These are phyloP conservation scores for Diorhabda sublineata DNA, from an alignment of 1,140 invertebrate genomes.

Conservation along the genomic window DNA sequence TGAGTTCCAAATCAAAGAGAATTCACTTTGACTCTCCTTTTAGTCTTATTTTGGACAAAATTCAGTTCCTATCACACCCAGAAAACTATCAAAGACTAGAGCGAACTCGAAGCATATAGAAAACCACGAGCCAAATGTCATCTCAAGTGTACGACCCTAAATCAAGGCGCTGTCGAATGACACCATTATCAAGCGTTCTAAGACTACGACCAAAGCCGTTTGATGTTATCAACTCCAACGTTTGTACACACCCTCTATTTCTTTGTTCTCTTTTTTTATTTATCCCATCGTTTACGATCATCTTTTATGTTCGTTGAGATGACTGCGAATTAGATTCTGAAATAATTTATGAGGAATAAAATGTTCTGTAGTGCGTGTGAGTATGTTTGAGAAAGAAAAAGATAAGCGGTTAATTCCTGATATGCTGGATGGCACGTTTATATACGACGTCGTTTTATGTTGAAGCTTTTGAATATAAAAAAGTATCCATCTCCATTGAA, in stretches of 20 bases:
- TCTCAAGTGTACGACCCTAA: slow-evolving; percentile 21
- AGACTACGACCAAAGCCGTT: slow-evolving; percentile 27
- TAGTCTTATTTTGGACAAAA: not conserved
- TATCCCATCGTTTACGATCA: slow-evolving; percentile 27
- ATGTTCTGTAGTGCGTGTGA: slow-evolving; percentile 11
- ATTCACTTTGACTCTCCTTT: not conserved
- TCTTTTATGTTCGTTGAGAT: slow-evolving; percentile 27
- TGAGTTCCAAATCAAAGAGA: not conserved
- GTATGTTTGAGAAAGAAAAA: not conserved
- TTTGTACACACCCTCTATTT: slow-evolving; percentile 32
- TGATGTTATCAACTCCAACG: slow-evolving; percentile 34
- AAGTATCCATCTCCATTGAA: too few relatives aligned
- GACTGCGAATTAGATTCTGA: slow-evolving; percentile 29
- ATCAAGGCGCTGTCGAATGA: slow-evolving; percentile 35
- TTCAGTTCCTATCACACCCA: slow-evolving; percentile 1
- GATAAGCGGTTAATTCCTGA: slow-evolving; percentile 7
- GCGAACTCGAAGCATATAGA: not conserved
- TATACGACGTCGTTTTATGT: not conserved
- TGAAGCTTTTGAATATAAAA: too few relatives aligned
- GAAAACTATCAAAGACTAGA: not conserved
- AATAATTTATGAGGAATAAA: slow-evolving; percentile 30
- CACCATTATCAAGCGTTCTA: slow-evolving; percentile 33
- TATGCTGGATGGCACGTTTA: not conserved
- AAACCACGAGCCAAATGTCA: slow-evolving; percentile 5
- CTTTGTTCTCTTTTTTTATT: slow-evolving; percentile 29